Percentiles rank a stretch among this genome's conserved stretches.
These are phyloP conservation scores for Hylaeus anthracinus DNA, from an alignment of 1,140 invertebrate genomes.

Conservation along the genomic window DNA sequence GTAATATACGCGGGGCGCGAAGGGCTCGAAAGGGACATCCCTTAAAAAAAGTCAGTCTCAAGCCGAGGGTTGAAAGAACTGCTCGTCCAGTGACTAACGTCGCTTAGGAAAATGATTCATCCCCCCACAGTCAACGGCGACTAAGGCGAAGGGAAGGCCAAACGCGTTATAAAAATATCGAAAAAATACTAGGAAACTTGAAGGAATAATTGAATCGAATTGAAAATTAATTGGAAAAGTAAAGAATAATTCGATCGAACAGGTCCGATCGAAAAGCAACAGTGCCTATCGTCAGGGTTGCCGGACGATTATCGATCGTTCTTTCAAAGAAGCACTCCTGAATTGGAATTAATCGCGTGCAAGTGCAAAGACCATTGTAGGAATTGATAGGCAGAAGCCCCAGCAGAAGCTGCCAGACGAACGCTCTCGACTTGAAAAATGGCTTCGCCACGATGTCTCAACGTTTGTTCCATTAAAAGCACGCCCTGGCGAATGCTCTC, in stretches of 20 bases:
- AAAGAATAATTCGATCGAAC: too few relatives aligned
- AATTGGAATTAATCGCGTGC: conserved; percentile 15
- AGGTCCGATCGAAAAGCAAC: too few relatives aligned
- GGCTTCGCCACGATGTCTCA: conserved; percentile 48
- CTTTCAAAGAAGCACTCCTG: neutral
- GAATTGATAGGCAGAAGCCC: conserved; percentile 43
- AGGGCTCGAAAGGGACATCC: conserved; percentile 54
- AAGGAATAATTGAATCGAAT: neutral
- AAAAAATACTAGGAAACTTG: too few relatives aligned
- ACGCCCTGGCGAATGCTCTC: conserved; percentile 43
- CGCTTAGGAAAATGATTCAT: conserved; percentile 51
- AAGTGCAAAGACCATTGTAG: neutral
- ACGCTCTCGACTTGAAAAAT: conserved; percentile 48
- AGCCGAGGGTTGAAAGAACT: conserved; percentile 40
- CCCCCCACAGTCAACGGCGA: neutral
- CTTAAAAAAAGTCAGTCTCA: conserved; percentile 65
- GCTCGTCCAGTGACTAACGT: conserved; percentile 29
- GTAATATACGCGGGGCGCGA: conserved; percentile 60
- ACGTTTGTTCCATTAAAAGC: conserved; percentile 62
- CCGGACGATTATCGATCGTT: neutral
- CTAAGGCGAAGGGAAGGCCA: neutral
- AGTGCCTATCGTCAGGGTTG: neutral
- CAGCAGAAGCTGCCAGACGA: conserved; percentile 37
- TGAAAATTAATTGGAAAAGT: neutral
- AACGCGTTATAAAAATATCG: neutral